Conservation (phyloP, 2,888 invertebrate species). For the Erpobdella octoculata region DNA sequence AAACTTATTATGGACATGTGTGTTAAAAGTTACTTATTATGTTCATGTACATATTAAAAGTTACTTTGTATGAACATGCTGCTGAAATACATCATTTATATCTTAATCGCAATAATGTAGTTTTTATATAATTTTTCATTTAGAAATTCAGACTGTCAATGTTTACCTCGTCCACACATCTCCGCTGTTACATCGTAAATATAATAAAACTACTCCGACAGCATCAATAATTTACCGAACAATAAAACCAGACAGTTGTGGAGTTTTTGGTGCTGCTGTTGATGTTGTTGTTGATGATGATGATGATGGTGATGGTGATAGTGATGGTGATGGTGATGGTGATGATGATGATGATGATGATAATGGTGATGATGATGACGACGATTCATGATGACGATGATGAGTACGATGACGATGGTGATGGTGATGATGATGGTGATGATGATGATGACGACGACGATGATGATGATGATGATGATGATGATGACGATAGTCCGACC, state of each 20-base stretch:
- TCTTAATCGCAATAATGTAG: no score
- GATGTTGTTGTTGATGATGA: background rate
- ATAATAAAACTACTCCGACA: no score
- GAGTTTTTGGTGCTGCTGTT: background rate
- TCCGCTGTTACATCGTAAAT: no score
- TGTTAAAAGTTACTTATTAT: no score
- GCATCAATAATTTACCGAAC: background rate
- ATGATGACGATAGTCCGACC: background rate
- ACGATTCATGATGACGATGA: background rate
- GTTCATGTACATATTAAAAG: no score
- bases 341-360: conserved; percentile 15
- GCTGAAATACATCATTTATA: no score
- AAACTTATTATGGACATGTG: background rate
- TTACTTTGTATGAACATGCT: no score
- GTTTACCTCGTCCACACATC: no score
- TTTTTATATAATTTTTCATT: no score
- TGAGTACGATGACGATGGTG: background rate
- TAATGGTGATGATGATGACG: background rate
- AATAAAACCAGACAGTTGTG: background rate
- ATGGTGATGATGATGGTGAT: background rate
- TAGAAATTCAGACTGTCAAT: no score
- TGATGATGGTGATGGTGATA: conserved; percentile 1
- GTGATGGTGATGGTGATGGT: conserved; percentile 9
- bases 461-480: conserved; percentile 4
- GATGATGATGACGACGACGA: conserved; percentile 5